These are phyloP conservation scores for Mizuhopecten yessoensis DNA, from an alignment of 1,140 invertebrate species.

Conservation along the genomic window DNA sequence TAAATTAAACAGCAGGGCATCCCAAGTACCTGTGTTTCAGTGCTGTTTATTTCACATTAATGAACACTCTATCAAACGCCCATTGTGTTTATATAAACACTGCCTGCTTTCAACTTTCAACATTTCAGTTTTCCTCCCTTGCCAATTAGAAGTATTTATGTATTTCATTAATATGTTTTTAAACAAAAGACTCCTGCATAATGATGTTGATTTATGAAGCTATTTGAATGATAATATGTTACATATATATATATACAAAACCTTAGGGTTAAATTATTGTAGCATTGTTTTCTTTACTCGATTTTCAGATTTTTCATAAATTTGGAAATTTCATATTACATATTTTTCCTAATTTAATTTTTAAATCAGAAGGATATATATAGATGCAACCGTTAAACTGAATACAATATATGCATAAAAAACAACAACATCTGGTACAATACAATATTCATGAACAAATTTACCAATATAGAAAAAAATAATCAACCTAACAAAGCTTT, in stretches of 20 bases:
- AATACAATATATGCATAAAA: no score
- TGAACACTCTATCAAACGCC: background rate
- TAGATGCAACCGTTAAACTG: no score
- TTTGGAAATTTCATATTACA: no score
- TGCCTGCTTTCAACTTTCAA: background rate
- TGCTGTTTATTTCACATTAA: conserved; percentile 2
- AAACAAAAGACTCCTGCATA: conserved; percentile 25
- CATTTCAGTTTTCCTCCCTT: background rate
- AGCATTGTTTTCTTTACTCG: no score
- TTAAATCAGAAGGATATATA: no score
- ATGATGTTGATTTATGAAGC: background rate
- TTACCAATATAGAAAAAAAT: no score
- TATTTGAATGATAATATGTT: background rate
- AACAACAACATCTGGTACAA: no score
- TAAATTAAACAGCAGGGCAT: background rate
- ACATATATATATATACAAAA: background rate
- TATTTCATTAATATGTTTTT: conserved; percentile 20
- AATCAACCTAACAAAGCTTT: background rate
- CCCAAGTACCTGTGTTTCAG: background rate
- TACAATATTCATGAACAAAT: no score
- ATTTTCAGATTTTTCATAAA: no score
- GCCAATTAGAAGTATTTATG: conserved; percentile 18
- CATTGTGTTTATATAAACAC: conserved; percentile 26
- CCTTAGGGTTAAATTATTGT: no score
- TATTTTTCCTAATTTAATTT: no score